Percentiles rank a stretch among this genome's conserved stretches.
Conservation (phyloP, 2,113 vertebrate genomes). For the Lota lota region DNA sequence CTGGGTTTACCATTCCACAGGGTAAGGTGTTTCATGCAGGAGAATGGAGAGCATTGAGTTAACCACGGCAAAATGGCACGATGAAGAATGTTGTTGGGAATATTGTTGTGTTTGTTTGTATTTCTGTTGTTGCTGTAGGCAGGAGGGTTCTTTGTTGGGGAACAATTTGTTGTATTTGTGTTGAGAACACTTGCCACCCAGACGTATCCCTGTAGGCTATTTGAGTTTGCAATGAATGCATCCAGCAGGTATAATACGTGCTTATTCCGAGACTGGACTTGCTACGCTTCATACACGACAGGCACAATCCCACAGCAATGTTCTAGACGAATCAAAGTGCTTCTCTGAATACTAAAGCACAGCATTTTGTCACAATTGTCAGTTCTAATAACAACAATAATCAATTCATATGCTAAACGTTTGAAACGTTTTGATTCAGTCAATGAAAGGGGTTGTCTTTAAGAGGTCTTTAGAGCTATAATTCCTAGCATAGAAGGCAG, state of each 20-base stretch:
- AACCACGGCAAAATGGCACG: background rate
- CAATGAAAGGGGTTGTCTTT: too few species aligned
- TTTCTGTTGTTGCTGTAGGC: background rate
- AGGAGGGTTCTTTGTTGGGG: background rate
- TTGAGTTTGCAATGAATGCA: background rate
- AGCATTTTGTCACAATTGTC: too few species aligned
- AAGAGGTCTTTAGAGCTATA: too few species aligned
- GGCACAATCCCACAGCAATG: background rate
- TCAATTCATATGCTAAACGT: too few species aligned
- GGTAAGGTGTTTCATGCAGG: slow-evolving; percentile 21
- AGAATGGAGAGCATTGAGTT: background rate
- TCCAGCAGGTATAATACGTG: background rate
- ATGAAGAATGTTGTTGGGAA: background rate
- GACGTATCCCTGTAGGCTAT: background rate
- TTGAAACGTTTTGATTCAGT: too few species aligned
- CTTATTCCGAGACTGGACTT: background rate
- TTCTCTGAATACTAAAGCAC: too few species aligned
- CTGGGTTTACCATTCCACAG: slow-evolving; percentile 81
- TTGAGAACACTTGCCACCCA: background rate
- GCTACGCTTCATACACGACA: background rate
- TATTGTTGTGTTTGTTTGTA: background rate
- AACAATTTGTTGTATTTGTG: background rate
- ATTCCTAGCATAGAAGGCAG: background rate
- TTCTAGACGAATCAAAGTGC: too few species aligned
- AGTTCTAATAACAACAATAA: too few species aligned